Base-by-base conservation (phyloP, 2,888 invertebrate genomes). In the Lepidocyrtoides sp. region DNA sequence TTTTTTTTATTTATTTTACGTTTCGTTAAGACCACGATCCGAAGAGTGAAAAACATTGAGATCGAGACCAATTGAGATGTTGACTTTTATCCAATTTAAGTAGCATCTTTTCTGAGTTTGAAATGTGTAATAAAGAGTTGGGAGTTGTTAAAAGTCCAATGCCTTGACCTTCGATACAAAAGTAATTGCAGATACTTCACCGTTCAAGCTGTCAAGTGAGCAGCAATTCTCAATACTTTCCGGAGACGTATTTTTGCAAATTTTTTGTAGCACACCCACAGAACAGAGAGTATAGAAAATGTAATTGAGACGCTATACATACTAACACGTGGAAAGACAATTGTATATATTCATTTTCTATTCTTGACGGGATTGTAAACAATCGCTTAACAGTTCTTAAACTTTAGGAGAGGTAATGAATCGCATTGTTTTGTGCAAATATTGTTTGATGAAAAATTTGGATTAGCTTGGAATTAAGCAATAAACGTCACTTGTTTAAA, bases 151-250 rank as follows among this genome's bases (percentile, higher is more conserved):
- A 60, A 60, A n/a, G n/a, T 60, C 14, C 26, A 26, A 60, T 60
- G 0, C 26, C 86, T 63, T 86, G 86, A 86, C 86, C 86, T 86
- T 86, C 41, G 77, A 29, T 77, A n/a, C n/a, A 75, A 51, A 75
- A 23, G 23, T 60, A 41, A 48, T n/a, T 57, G 26, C 41, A 29
- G 41, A 60, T 63, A 60, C 12, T 32, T 63, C 14, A 44, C 57
- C 81, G 41, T 12, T 63, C 29, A 41, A 75, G 26, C 75, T 48
- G 63, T 86, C 77, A 60, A 57, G 29, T 44, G 26, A 20, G 5
- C 8, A 41, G 44, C 3, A 17, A 2, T 48, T 54, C 4, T 17
- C 17, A 48, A 48, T 48, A 8, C 44, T 48, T 29, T 36, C 26
- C 32, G 14, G 29, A 36, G 63, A 23, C 51, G 20, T 82, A 8